Percentiles rank a stretch among this genome's conserved stretches.
Evolutionary conservation across 2,113 vertebrate genomes (phyloP).

Genomic region (Toxostoma redivivum): DNA sequence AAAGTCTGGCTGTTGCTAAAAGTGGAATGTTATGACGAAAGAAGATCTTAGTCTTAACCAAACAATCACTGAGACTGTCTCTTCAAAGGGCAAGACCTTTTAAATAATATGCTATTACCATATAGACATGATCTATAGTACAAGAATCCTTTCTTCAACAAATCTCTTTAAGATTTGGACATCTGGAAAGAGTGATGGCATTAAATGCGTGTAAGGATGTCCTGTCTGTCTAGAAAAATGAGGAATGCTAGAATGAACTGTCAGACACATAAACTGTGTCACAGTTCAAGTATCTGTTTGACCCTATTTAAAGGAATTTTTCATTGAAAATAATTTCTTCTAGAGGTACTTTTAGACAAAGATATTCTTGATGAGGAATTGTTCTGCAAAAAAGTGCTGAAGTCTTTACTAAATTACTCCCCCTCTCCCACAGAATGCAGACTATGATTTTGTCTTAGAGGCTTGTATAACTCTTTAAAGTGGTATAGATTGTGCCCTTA

Average conservation of each 20-base stretch:
- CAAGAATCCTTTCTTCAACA: neutral
- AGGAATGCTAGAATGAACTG: neutral
- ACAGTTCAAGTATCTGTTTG: neutral
- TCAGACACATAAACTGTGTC: neutral
- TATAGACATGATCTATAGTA: neutral
- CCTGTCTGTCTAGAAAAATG: neutral
- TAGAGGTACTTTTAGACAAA: neutral
- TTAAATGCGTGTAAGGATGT: neutral
- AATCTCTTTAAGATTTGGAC: neutral
- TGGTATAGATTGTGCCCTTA: neutral
- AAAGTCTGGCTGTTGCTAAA: neutral
- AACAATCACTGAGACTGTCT: neutral
- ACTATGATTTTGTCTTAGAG: neutral
- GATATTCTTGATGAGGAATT: neutral
- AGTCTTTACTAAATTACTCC: neutral
- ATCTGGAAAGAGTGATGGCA: neutral
- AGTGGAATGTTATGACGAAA: neutral
- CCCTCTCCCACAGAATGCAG: rapidly evolving
- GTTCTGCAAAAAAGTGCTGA: neutral
- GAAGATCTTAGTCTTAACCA: neutral
- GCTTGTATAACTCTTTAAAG: neutral
- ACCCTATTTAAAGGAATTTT: neutral
- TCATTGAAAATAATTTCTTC: neutral
- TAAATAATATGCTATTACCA: neutral
- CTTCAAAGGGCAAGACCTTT: neutral